A percentile compares a stretch with the other conserved stretches of the same genome.
Conservation (phyloP, 2,797 vertebrate species). For the Trematomus bernacchii region DNA sequence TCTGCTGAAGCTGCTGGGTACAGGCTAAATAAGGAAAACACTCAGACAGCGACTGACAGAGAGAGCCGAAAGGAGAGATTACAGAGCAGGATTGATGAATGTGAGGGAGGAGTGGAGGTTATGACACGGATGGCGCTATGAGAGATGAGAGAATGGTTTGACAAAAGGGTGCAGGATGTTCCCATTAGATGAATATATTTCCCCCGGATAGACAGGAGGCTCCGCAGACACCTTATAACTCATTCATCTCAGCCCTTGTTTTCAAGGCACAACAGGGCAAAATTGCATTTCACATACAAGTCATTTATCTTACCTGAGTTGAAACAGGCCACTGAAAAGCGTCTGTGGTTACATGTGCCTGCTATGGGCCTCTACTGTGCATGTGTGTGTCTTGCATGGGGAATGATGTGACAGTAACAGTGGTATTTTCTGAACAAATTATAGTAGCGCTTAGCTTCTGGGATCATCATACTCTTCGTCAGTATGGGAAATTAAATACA, state of each 20-base stretch:
- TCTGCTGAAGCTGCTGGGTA: slow-evolving; percentile 1
- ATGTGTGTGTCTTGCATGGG: not conserved
- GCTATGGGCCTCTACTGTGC: slow-evolving; percentile 20
- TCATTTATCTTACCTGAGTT: slow-evolving; percentile 45
- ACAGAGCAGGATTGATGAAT: slow-evolving; percentile 60
- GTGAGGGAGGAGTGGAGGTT: slow-evolving; percentile 61
- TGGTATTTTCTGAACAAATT: slow-evolving; percentile 37
- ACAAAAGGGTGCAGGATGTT: slow-evolving; percentile 57
- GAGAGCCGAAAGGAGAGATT: slow-evolving; percentile 49
- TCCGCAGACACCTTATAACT: slow-evolving; percentile 56
- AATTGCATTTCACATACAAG: slow-evolving; percentile 53
- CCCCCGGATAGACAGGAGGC: slow-evolving; percentile 50
- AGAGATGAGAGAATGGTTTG: slow-evolving; percentile 65
- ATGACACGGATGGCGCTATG: slow-evolving; percentile 53
- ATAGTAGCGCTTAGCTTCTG: slow-evolving; percentile 24
- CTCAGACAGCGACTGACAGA: slow-evolving; percentile 44
- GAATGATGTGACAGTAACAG: slow-evolving; percentile 12
- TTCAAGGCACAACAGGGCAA: slow-evolving; percentile 41
- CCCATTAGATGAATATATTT: slow-evolving; percentile 71
- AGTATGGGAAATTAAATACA: slow-evolving; percentile 39
- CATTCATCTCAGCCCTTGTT: slow-evolving; percentile 43
- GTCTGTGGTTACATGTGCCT: slow-evolving; percentile 17
- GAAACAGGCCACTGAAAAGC: slow-evolving; percentile 34
- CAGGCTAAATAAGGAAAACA: slow-evolving; percentile 34
- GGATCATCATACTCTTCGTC: slow-evolving; percentile 25